These are phyloP conservation scores for Leptopilina clavipes DNA, from an alignment of 1,140 invertebrate species.

Conservation along the genomic window DNA sequence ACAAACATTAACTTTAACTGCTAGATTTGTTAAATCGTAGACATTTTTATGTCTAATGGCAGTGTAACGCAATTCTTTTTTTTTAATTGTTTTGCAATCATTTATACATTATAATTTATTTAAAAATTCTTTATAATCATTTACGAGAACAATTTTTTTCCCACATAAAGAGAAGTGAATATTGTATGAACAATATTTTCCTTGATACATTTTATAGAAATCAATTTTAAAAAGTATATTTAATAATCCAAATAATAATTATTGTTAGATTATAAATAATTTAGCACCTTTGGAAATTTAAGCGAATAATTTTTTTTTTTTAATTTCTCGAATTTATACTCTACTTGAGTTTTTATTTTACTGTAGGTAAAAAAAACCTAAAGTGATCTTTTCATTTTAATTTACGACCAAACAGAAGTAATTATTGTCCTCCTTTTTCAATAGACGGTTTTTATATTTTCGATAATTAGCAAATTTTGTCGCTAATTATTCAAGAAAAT, in stretches of 20 bases:
- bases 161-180: neutral
- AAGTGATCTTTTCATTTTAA: neutral
- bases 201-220: no score
- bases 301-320: neutral
- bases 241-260: neutral
- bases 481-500: conserved; percentile 12
- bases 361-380: neutral
- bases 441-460: neutral
- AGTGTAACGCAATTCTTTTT: neutral
- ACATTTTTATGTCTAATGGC: conserved; percentile 5
- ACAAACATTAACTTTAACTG: conserved; percentile 14
- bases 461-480: neutral
- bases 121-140: neutral
- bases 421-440: neutral
- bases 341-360: conserved; percentile 10
- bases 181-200: no score
- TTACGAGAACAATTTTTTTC: neutral
- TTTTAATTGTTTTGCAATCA: neutral
- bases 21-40: neutral
- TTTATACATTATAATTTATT: conserved; percentile 14
- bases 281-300: conserved; percentile 18
- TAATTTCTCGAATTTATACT: conserved; percentile 9
- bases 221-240: no score
- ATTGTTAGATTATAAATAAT: neutral
- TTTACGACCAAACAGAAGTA: neutral